Percentiles rank a stretch among this genome's conserved stretches.
These are phyloP conservation scores for Pammene aurita DNA, from an alignment of 2,888 invertebrate species.

Conservation along the genomic window DNA sequence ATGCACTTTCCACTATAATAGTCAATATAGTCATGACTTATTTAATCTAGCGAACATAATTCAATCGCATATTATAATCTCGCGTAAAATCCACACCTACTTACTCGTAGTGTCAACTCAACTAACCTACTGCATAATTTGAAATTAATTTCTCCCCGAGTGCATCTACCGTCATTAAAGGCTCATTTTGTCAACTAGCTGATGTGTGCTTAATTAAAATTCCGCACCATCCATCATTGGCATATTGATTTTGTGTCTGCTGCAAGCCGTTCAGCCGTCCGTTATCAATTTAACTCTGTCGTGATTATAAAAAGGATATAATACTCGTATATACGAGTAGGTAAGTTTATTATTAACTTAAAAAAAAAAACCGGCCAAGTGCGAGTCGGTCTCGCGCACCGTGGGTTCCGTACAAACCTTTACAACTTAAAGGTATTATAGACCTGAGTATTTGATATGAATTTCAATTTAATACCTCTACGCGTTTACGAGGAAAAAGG, in stretches of 20 bases:
- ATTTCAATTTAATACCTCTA: too few species aligned
- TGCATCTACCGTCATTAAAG: constrained; percentile 64
- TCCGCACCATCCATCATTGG: constrained; percentile 75
- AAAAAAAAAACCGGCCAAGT: too few species aligned
- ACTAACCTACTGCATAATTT: constrained; percentile 34
- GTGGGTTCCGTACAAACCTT: too few species aligned
- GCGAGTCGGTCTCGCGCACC: too few species aligned
- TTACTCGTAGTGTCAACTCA: constrained; percentile 20
- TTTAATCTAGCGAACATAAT: neutral
- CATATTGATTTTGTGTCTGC: constrained; percentile 78
- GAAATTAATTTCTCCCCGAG: constrained; percentile 44
- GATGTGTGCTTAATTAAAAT: constrained; percentile 80
- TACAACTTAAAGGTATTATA: too few species aligned
- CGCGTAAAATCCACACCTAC: constrained; percentile 17
- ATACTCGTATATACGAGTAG: too few species aligned
- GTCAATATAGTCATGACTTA: neutral
- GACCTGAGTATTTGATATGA: too few species aligned
- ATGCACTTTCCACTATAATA: neutral
- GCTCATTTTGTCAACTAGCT: constrained; percentile 76
- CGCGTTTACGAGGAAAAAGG: too few species aligned
- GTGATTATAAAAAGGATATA: constrained; percentile 49
- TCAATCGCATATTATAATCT: constrained; percentile 9
- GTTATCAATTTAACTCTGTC: constrained; percentile 71
- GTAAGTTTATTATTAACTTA: too few species aligned
- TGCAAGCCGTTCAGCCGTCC: constrained; percentile 67